Base-by-base conservation (phyloP, 2,113 vertebrate species). In the Ciconia stormi region DNA sequence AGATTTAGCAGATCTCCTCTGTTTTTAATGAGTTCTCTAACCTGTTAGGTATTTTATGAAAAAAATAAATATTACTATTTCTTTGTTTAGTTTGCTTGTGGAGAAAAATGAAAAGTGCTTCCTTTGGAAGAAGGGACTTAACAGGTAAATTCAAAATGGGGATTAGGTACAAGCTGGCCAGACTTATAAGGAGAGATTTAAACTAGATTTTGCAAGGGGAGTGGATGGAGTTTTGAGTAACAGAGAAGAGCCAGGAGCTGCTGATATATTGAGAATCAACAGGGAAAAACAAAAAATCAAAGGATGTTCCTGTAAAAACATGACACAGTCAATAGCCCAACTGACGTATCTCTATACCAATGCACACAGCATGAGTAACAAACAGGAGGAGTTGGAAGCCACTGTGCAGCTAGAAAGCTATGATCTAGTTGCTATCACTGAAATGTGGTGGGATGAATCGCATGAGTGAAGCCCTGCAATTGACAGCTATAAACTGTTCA, bases 371-470 rank as follows among this genome's bases (percentile, higher is more conserved):
- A 49, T 30, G 19, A 22, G 23, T 89, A 77, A 55, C 26, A 55
- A 55, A 10, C 32, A 55, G 22, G 26, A 79, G 16, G 34, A 55
- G 22, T 0, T 86, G 40, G 29, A 55, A 77, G 13, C 5, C 32
- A 18, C 32, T 40, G 13, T 19, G 11, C 15, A 32, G 50, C 52
- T n/a, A 46, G 40, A 66, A 82, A 82, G 10, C 25, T 22, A 34
- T 15, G 25, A 42, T 7, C 13, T 56, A 16, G 25, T 38, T 87
- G 29, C 26, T 63, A 6, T 23, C 44, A 11, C 4, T 20, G 19
- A 58, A 69, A 73, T 3, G 1, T 17, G 7, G 6, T 14, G 10
- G 25, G 26, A 63, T 52, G 4, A 73, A 36, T 16, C 4, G 0
- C 65, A 15, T n/a, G 30, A 34, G 26, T 73, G 38, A 36, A 82